Evolutionary conservation across 1,140 invertebrate genomes (phyloP).

Genomic region (Trichomalopsis sarcophagae): DNA sequence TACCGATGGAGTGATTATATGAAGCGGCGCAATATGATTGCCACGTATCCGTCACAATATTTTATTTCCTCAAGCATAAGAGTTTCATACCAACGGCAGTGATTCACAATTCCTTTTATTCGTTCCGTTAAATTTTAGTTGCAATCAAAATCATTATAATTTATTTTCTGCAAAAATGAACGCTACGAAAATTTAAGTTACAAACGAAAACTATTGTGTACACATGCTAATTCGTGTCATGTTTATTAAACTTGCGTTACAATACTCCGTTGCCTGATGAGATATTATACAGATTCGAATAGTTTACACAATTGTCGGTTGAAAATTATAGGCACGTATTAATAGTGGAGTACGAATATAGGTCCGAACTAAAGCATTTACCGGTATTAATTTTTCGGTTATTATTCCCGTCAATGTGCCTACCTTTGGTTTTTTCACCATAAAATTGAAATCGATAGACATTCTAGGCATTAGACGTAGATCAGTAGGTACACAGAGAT

Average conservation of each 20-base stretch:
- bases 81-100: constrained; percentile 9
- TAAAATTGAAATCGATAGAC: constrained; percentile 30
- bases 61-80: constrained; percentile 3
- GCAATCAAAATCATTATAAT: not conserved
- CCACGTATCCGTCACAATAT: not conserved
- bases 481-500: constrained; percentile 71
- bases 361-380: constrained; percentile 57
- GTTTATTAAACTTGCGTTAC: not conserved
- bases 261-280: not conserved
- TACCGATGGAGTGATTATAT: constrained; percentile 56
- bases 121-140: not conserved
- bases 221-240: not conserved
- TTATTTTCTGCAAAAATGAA: not conserved
- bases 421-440: constrained; percentile 23
- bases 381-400: constrained; percentile 51
- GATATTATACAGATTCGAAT: constrained; percentile 5
- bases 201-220: not conserved
- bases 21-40: constrained; percentile 46
- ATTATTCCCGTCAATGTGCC: not conserved
- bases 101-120: not conserved
- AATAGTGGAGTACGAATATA: constrained; percentile 57
- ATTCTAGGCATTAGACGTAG: constrained; percentile 51
- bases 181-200: not conserved
- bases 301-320: not conserved
- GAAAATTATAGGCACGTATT: constrained; percentile 57